These are phyloP conservation scores for Bothrops jararaca DNA, from an alignment of 2,113 vertebrate genomes.

Conservation along the genomic window DNA sequence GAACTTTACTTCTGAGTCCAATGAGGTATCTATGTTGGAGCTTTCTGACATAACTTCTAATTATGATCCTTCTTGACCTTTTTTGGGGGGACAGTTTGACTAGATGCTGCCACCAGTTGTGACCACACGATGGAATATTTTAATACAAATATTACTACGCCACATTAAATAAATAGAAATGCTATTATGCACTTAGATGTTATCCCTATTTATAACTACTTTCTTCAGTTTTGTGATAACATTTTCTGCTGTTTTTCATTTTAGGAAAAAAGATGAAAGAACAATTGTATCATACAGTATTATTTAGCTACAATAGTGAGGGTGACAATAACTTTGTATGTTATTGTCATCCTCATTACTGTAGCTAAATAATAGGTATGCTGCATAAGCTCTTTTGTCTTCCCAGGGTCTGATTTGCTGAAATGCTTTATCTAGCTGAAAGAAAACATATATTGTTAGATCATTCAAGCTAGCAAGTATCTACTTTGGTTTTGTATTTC, in stretches of 20 bases:
- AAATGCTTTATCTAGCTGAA: neutral
- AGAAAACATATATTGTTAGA: neutral
- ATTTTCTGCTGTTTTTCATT: neutral
- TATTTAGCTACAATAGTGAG: neutral
- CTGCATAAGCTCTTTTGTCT: neutral
- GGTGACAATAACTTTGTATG: neutral
- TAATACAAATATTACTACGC: neutral
- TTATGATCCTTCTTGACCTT: neutral
- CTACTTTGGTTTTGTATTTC: neutral
- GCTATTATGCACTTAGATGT: neutral
- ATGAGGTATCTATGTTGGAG: neutral
- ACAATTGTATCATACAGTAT: neutral
- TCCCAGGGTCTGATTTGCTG: neutral
- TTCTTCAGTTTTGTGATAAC: neutral
- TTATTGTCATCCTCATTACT: neutral
- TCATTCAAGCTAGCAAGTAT: neutral
- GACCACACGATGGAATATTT: neutral
- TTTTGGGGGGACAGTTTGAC: neutral
- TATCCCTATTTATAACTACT: neutral
- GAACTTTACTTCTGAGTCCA: neutral
- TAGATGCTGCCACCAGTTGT: neutral
- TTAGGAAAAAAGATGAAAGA: neutral
- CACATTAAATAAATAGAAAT: neutral
- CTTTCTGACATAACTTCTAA: neutral
- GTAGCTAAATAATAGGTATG: neutral